phyloP scores from a whole-genome alignment of 1,140 invertebrate species.

The Aphelinus certus region DNA sequence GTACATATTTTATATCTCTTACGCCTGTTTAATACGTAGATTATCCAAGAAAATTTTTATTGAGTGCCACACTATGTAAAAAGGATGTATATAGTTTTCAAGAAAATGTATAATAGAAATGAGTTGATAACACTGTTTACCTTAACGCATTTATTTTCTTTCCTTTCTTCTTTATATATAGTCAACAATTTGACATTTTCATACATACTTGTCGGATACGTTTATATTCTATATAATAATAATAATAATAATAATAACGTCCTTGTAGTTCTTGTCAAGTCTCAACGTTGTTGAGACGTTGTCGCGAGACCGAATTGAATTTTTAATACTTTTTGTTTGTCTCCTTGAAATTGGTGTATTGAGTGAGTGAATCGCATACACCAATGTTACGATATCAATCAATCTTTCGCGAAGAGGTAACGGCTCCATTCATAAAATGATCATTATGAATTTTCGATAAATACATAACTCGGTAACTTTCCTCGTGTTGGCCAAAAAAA shows the following conservation, averaged over 20 bases:
- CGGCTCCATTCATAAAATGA: neutral
- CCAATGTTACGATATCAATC: too few species aligned
- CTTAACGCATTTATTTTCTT: slow-evolving; percentile 19
- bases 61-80: too few species aligned
- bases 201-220: slow-evolving; percentile 40
- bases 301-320: too few species aligned
- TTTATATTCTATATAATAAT: slow-evolving; percentile 32
- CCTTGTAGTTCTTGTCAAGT: slow-evolving; percentile 11
- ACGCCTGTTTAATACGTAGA: neutral
- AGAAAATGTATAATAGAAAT: too few species aligned
- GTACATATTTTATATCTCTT: slow-evolving; percentile 23
- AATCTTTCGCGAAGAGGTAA: too few species aligned
- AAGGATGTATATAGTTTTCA: too few species aligned
- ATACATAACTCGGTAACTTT: slow-evolving; percentile 4
- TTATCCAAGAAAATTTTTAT: neutral
- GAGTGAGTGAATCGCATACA: neutral
- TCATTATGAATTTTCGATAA: slow-evolving; percentile 9
- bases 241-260: slow-evolving; percentile 32
- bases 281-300: neutral
- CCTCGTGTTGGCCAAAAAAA: neutral
- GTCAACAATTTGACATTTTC: slow-evolving; percentile 41
- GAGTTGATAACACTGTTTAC: too few species aligned
- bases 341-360: slow-evolving; percentile 3
- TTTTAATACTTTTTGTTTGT: neutral
- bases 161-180: slow-evolving; percentile 44